Percentiles rank a stretch among this genome's conserved stretches.
These are phyloP conservation scores for Buceros bicornis DNA, from an alignment of 2,797 vertebrate species.

Conservation along the genomic window DNA sequence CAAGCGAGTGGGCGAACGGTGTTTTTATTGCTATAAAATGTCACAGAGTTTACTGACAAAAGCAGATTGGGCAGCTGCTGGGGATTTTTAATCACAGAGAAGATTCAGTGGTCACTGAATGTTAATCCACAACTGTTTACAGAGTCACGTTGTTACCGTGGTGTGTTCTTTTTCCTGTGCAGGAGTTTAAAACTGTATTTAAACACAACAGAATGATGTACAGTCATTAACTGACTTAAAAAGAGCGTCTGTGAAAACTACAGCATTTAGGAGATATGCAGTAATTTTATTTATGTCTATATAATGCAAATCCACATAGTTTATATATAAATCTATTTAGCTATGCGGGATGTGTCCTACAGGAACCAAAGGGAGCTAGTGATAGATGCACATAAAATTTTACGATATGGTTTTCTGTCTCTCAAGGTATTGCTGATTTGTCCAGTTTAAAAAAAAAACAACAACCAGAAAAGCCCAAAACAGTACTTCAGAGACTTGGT, in stretches of 20 bases:
- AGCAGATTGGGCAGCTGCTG: constrained; percentile 22
- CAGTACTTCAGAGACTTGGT: background rate
- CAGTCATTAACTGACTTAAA: background rate
- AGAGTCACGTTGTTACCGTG: background rate
- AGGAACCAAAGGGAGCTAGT: background rate
- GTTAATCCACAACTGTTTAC: constrained; percentile 33
- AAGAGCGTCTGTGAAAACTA: background rate
- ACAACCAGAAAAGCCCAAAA: background rate
- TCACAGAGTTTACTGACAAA: constrained; percentile 7
- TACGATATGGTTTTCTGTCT: constrained; percentile 16
- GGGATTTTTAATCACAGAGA: constrained; percentile 41
- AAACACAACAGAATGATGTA: background rate
- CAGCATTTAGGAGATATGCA: background rate
- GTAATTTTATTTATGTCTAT: background rate
- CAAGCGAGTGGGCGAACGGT: background rate
- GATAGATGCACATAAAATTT: background rate
- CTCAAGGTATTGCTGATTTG: background rate
- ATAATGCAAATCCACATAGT: background rate
- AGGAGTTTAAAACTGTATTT: background rate
- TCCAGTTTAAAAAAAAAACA: background rate
- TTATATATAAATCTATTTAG: background rate
- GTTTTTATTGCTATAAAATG: constrained; percentile 17
- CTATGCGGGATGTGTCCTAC: background rate
- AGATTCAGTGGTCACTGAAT: constrained; percentile 17
- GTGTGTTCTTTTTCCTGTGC: background rate